phyloP scores from a whole-genome alignment of 30 jellyfish, hydroid and myxozoan species.

The Cassiopea xamachana region DNA sequence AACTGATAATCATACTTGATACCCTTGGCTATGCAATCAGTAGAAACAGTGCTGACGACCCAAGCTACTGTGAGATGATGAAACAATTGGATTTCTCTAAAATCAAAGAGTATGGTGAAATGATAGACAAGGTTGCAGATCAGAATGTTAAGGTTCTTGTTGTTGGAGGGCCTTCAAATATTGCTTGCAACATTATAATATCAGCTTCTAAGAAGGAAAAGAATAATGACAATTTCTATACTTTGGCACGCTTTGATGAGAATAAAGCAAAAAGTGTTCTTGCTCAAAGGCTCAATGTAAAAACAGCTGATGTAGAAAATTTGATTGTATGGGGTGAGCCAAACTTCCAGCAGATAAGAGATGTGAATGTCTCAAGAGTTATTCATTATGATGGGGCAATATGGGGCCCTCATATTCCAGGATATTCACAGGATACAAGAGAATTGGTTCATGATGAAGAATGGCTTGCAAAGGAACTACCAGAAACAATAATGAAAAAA shows the following conservation, averaged over 20 bases:
- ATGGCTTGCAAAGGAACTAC: conserved; percentile 74
- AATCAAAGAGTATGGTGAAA: conserved; percentile 57
- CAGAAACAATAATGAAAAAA: conserved; percentile 15
- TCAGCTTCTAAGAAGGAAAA: conserved; percentile 29
- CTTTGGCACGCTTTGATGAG: conserved; percentile 82
- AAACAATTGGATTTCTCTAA: conserved; percentile 22
- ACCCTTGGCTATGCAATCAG: conserved; percentile 32
- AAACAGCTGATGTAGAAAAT: conserved; percentile 70
- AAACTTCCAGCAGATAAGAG: conserved; percentile 47
- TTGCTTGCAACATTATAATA: conserved; percentile 56
- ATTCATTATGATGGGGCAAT: conserved; percentile 92
- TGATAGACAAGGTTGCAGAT: conserved; percentile 50
- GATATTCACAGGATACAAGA: conserved; percentile 71
- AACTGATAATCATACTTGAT: conserved; percentile 64
- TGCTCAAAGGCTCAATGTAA: conserved; percentile 80
- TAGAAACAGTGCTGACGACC: neutral
- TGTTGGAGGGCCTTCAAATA: conserved; percentile 78
- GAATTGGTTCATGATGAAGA: conserved; percentile 81
- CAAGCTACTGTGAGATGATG: conserved; percentile 3
- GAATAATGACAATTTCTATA: conserved; percentile 55
- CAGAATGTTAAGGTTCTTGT: conserved; percentile 70
- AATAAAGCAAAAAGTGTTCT: conserved; percentile 82
- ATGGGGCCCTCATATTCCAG: conserved; percentile 96
- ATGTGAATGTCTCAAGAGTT: conserved; percentile 75
- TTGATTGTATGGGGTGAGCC: conserved; percentile 92